These are phyloP conservation scores for Macrophya annulata DNA, from an alignment of 2,888 invertebrate species.

Conservation along the genomic window DNA sequence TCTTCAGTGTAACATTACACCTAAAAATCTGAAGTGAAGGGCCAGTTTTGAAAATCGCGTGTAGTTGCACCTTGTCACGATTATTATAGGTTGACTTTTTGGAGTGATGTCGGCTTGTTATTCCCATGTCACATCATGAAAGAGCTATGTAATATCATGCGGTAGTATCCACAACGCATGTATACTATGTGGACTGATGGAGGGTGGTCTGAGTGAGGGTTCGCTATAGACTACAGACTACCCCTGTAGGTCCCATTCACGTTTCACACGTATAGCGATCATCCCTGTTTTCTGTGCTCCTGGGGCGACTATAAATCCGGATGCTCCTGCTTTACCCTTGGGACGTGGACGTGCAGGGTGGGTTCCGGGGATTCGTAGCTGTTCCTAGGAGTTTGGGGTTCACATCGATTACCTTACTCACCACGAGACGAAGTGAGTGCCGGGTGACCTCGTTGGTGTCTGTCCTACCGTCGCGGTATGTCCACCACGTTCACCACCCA, in stretches of 20 bases:
- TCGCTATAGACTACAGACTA: constrained; percentile 26
- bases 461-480: constrained; percentile 12
- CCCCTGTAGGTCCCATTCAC: constrained; percentile 29
- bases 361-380: constrained; percentile 46
- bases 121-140: constrained; percentile 2
- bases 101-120: constrained; percentile 7
- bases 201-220: constrained; percentile 15
- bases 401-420: constrained; percentile 51
- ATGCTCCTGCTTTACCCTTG: constrained; percentile 40
- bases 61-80: not conserved
- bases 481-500: constrained; percentile 4
- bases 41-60: not conserved
- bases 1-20: not conserved
- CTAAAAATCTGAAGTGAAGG: not conserved
- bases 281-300: constrained; percentile 47
- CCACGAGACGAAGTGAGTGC: constrained; percentile 37
- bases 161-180: not conserved
- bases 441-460: constrained; percentile 39
- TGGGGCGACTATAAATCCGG: constrained; percentile 53
- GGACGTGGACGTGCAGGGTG: constrained; percentile 38
- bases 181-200: constrained; percentile 1
- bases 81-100: not conserved
- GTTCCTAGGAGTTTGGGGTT: constrained; percentile 43
- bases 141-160: constrained; percentile 17
- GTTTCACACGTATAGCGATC: constrained; percentile 35